These are phyloP conservation scores for Blastobasis adustella DNA, from an alignment of 2,888 invertebrate species.

Conservation along the genomic window DNA sequence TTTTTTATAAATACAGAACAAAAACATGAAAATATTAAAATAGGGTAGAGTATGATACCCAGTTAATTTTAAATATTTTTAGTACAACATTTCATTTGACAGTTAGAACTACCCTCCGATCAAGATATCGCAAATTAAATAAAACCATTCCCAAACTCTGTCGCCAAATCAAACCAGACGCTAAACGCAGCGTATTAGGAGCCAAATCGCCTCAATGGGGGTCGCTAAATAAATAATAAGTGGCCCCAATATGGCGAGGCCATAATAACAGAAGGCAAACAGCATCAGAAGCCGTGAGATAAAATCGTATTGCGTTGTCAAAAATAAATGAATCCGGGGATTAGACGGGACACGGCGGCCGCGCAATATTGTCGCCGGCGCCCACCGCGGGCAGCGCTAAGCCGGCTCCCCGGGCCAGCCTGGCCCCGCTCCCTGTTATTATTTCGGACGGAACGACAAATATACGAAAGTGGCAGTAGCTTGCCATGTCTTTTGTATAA, in stretches of 20 bases:
- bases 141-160: background rate
- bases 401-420: slow-evolving; percentile 33
- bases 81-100: too few species aligned
- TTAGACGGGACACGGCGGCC: slow-evolving; percentile 66
- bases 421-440: slow-evolving; percentile 6
- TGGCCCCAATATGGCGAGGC: slow-evolving; percentile 63
- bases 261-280: slow-evolving; percentile 73
- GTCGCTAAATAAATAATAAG: slow-evolving; percentile 68
- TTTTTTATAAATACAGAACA: too few species aligned
- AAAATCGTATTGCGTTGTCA: slow-evolving; percentile 76
- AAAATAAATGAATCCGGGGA: slow-evolving; percentile 75
- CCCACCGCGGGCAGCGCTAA: slow-evolving; percentile 58
- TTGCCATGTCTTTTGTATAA: background rate
- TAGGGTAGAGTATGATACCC: too few species aligned
- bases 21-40: too few species aligned
- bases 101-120: too few species aligned
- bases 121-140: too few species aligned
- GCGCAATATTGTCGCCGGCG: slow-evolving; percentile 67
- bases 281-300: slow-evolving; percentile 74
- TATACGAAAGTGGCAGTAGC: too few species aligned
- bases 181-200: slow-evolving; percentile 62
- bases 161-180: slow-evolving; percentile 44
- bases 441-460: background rate
- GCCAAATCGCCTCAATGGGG: slow-evolving; percentile 62
- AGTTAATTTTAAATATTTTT: too few species aligned